Conservation (phyloP, 2,888 invertebrate species). For the Nasonovia ribisnigri region DNA sequence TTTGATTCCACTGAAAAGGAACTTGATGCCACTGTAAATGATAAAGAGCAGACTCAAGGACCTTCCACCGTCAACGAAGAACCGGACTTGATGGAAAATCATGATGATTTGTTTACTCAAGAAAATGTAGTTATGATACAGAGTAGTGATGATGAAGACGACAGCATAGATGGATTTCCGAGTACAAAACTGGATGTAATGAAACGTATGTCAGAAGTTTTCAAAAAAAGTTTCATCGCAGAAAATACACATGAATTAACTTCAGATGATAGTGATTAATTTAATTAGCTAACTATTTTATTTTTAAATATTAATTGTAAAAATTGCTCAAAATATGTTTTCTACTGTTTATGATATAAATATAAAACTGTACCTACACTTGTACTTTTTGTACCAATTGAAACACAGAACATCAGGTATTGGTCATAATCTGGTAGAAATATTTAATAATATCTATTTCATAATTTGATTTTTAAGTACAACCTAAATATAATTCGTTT, state of each 20-base stretch:
- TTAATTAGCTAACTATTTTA: neutral
- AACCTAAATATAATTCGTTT: neutral
- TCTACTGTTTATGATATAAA: neutral
- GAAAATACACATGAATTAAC: neutral
- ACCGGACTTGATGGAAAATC: neutral
- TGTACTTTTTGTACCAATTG: neutral
- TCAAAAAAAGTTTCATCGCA: constrained; percentile 40
- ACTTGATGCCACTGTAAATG: neutral
- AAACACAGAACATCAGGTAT: neutral
- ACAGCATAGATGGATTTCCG: neutral
- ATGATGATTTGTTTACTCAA: constrained; percentile 44
- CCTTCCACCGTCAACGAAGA: neutral
- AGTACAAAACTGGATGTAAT: constrained; percentile 40
- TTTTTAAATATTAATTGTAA: neutral
- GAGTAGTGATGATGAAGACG: constrained; percentile 32
- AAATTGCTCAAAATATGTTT: neutral
- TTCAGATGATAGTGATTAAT: neutral
- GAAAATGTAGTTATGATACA: neutral
- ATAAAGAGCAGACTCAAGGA: neutral
- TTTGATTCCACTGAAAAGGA: too few species aligned
- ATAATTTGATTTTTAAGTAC: neutral
- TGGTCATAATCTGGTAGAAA: too few species aligned
- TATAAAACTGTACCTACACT: too few species aligned
- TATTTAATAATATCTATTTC: neutral
- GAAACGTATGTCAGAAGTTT: constrained; percentile 52